Evolutionary conservation across 2,888 invertebrate species (phyloP).

Genomic region (Lacanobia oleracea): DNA sequence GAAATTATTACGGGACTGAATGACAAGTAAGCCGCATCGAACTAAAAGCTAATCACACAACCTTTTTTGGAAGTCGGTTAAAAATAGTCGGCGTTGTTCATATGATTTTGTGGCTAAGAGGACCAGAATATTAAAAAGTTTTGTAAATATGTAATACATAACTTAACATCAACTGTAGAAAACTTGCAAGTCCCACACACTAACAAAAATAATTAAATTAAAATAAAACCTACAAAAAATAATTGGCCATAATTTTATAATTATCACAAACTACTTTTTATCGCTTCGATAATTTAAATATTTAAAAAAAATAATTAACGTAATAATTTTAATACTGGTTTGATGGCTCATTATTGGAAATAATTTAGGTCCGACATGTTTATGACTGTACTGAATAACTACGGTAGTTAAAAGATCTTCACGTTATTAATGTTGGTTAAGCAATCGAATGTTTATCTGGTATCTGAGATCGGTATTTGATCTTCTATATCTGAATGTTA

Average conservation of each 20-base stretch:
- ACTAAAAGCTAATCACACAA: too few species aligned
- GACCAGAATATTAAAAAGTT: too few species aligned
- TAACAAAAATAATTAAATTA: conserved; percentile 27
- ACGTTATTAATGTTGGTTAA: conserved; percentile 37
- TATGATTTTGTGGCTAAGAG: too few species aligned
- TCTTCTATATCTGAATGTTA: conserved; percentile 24
- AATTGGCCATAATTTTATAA: conserved; percentile 34
- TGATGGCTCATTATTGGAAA: conserved; percentile 53
- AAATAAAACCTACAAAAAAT: conserved; percentile 16
- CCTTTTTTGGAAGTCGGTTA: too few species aligned
- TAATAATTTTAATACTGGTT: conserved; percentile 58
- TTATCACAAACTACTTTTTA: conserved; percentile 45
- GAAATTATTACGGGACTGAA: too few species aligned
- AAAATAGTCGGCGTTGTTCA: too few species aligned
- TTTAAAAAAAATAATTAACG: conserved; percentile 52
- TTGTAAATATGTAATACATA: too few species aligned
- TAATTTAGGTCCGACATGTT: conserved; percentile 58
- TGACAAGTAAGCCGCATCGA: too few species aligned
- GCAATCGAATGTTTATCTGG: conserved; percentile 45
- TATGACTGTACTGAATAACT: conserved; percentile 44
- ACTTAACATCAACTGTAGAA: too few species aligned
- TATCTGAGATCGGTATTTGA: conserved; percentile 52
- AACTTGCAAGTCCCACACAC: too few species aligned
- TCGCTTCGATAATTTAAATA: conserved; percentile 44
- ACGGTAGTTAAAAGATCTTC: conserved; percentile 48